Evolutionary conservation across 2,113 vertebrate species (phyloP).

Genomic region (Mormyrus lacerda): DNA sequence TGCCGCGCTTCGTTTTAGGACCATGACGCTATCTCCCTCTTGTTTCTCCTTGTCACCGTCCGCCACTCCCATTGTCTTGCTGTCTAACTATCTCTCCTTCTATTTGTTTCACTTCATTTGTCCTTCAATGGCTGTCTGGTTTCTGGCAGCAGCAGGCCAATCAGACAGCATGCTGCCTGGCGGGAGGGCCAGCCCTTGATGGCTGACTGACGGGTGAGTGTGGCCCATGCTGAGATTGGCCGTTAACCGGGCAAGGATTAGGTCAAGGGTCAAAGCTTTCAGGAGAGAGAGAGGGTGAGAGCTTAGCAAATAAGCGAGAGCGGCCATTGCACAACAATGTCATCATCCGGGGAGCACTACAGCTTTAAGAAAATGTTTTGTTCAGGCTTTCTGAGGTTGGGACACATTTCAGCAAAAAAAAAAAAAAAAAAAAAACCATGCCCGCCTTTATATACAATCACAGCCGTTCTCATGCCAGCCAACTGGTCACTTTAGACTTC

Average conservation of each 20-base stretch:
- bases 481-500: not conserved
- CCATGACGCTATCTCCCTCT: not conserved
- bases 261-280: conserved; percentile 47
- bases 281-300: conserved; percentile 31
- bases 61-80: conserved; percentile 21
- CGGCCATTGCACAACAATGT: conserved; percentile 18
- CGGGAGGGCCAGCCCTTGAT: conserved; percentile 38
- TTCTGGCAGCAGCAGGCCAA: conserved; percentile 24
- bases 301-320: conserved; percentile 40
- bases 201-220: conserved; percentile 54
- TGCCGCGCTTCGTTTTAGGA: not conserved
- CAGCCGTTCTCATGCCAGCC: not conserved
- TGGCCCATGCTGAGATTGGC: conserved; percentile 36
- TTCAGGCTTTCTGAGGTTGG: not conserved
- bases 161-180: conserved; percentile 34
- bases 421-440: not conserved
- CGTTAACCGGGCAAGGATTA: conserved; percentile 42
- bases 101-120: conserved; percentile 19
- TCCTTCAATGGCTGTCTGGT: conserved; percentile 34
- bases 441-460: not conserved
- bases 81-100: conserved; percentile 25
- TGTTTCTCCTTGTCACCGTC: conserved; percentile 2
- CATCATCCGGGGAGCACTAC: not conserved
- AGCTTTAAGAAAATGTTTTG: not conserved
- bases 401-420: not conserved